Evolutionary conservation across 2,113 vertebrate species (phyloP).

Genomic region (Chaetorhynchus papuensis): DNA sequence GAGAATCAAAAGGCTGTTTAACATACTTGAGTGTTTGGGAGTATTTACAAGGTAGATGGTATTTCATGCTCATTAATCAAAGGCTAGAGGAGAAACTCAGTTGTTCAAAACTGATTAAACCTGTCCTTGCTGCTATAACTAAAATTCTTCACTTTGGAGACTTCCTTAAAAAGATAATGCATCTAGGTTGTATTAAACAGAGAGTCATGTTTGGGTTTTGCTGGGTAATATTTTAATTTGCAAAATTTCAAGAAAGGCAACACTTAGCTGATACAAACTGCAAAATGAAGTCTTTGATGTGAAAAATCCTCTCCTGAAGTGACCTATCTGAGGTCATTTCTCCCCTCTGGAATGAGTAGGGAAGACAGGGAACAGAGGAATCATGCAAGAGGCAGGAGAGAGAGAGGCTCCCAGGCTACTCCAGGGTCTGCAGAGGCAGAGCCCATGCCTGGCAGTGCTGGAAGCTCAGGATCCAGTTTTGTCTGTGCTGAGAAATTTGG

Average conservation of each 20-base stretch:
- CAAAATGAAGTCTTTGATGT: background rate
- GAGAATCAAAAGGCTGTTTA: background rate
- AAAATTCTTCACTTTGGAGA: background rate
- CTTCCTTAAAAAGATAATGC: background rate
- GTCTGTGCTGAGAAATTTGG: background rate
- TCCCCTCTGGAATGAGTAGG: fast-evolving
- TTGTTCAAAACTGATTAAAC: background rate
- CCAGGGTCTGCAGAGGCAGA: background rate
- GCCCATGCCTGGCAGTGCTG: background rate
- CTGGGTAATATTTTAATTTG: background rate
- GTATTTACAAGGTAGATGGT: background rate
- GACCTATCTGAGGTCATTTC: background rate
- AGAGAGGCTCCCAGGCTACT: background rate
- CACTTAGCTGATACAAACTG: background rate
- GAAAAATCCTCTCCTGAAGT: background rate
- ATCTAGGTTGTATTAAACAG: background rate
- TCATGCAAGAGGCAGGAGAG: fast-evolving
- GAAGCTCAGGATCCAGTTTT: background rate
- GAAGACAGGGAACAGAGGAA: background rate
- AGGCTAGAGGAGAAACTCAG: background rate
- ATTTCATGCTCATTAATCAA: background rate
- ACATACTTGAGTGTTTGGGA: background rate
- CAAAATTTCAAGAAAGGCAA: background rate
- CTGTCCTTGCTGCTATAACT: background rate
- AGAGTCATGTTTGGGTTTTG: background rate